Conservation (phyloP, 2,113 vertebrate genomes). For the Columba livia region DNA sequence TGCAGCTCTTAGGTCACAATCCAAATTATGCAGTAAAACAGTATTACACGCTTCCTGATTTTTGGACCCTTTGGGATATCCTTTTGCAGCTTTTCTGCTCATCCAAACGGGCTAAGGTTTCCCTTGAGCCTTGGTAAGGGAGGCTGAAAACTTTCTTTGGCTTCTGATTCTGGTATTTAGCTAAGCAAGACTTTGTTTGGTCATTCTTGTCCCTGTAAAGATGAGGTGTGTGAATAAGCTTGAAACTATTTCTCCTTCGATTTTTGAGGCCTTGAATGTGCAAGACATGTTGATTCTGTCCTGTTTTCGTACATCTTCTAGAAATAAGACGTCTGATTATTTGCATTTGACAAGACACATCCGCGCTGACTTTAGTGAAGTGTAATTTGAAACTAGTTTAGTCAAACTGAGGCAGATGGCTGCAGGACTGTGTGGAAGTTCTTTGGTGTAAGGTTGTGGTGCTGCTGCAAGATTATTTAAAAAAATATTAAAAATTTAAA, state of each 20-base stretch:
- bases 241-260: neutral
- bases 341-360: neutral
- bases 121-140: neutral
- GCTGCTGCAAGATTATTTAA: neutral
- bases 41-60: neutral
- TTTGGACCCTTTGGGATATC: neutral
- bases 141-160: neutral
- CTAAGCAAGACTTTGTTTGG: neutral
- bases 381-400: conserved; percentile 20
- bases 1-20: neutral
- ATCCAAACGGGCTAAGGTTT: neutral
- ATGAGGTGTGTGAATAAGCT: neutral
- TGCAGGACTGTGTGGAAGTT: neutral
- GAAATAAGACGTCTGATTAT: neutral
- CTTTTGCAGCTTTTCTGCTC: neutral
- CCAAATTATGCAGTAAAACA: neutral
- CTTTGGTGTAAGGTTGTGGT: neutral
- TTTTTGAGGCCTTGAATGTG: neutral
- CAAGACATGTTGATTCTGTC: neutral
- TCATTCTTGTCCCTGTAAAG: neutral
- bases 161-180: neutral
- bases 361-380: neutral
- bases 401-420: neutral
- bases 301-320: neutral
- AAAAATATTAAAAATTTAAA: too few species aligned